These are phyloP conservation scores for Clarias platycephalus DNA, from an alignment of 2,797 vertebrate genomes.

Conservation along the genomic window DNA sequence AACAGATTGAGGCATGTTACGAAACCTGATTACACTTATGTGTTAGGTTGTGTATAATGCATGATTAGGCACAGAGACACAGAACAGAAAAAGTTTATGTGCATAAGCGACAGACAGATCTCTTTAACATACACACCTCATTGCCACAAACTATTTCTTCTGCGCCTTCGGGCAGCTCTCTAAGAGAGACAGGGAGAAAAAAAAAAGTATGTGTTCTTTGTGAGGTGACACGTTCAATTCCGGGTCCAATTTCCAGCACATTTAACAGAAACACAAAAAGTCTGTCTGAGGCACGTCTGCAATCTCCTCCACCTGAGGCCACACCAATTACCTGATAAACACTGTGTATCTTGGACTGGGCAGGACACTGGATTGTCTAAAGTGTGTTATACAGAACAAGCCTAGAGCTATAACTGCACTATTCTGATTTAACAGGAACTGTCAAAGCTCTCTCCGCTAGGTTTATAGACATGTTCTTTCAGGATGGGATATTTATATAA, in stretches of 20 bases:
- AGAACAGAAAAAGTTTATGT: constrained; percentile 23
- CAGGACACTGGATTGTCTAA: constrained; percentile 46
- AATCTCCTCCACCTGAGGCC: constrained; percentile 24
- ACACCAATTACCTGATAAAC: constrained; percentile 34
- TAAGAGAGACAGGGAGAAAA: constrained; percentile 37
- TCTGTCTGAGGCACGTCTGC: constrained; percentile 50
- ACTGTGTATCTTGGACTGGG: constrained; percentile 43
- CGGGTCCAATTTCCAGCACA: constrained; percentile 51
- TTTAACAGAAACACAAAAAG: constrained; percentile 54
- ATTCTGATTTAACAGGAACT: constrained; percentile 31
- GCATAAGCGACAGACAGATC: constrained; percentile 28
- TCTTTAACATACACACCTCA: constrained; percentile 45
- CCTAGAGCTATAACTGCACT: constrained; percentile 14
- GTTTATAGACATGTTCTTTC: constrained; percentile 34
- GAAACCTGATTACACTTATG: constrained; percentile 49
- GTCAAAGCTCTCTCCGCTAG: constrained; percentile 17
- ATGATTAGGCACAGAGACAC: constrained; percentile 41
- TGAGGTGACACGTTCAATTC: constrained; percentile 55
- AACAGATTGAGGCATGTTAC: constrained; percentile 54
- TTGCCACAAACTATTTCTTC: constrained; percentile 50
- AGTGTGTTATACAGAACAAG: constrained; percentile 45
- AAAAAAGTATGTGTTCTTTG: constrained; percentile 58
- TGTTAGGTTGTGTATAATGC: constrained; percentile 54
- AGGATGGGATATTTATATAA: constrained; percentile 41
- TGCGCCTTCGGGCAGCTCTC: constrained; percentile 42